Evolutionary conservation across 2,888 invertebrate genomes (phyloP).

Genomic region (Tenthredo amoena): DNA sequence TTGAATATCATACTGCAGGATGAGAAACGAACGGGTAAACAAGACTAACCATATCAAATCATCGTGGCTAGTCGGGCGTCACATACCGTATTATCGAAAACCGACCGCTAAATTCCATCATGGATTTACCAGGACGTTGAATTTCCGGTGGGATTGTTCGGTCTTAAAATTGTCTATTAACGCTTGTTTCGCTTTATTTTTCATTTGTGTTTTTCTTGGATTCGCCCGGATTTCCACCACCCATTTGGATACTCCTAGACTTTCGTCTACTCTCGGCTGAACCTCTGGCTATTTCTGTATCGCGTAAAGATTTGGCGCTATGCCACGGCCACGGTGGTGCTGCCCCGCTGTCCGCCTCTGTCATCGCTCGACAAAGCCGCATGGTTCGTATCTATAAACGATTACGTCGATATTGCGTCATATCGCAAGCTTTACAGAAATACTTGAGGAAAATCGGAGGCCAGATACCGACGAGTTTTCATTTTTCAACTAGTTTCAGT

Average conservation of each 20-base stretch:
- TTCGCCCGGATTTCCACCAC: not conserved
- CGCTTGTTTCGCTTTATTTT: not conserved
- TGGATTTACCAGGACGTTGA: conserved; percentile 5
- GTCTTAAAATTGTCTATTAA: not conserved
- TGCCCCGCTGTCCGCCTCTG: conserved; percentile 22
- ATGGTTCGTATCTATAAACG: conserved; percentile 35
- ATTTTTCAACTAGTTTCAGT: no score
- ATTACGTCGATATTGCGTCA: conserved; percentile 42
- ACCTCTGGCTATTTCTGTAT: conserved; percentile 43
- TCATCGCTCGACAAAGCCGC: conserved; percentile 51
- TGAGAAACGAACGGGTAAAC: not conserved
- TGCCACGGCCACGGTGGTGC: conserved; percentile 44
- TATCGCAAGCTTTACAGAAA: conserved; percentile 31
- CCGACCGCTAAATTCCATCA: conserved; percentile 16
- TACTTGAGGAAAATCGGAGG: not conserved
- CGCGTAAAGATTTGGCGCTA: conserved; percentile 45
- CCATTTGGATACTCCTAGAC: not conserved
- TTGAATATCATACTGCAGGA: not conserved
- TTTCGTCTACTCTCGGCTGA: not conserved
- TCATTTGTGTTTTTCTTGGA: not conserved
- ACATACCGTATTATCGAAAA: not conserved
- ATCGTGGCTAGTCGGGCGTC: not conserved
- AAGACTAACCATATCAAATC: conserved; percentile 10
- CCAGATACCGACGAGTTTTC: not conserved
- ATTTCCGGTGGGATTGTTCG: not conserved